A percentile compares a stretch with the other conserved stretches of the same genome.
phyloP scores from a whole-genome alignment of 2,113 vertebrate genomes.

The Misgurnus anguillicaudatus region DNA sequence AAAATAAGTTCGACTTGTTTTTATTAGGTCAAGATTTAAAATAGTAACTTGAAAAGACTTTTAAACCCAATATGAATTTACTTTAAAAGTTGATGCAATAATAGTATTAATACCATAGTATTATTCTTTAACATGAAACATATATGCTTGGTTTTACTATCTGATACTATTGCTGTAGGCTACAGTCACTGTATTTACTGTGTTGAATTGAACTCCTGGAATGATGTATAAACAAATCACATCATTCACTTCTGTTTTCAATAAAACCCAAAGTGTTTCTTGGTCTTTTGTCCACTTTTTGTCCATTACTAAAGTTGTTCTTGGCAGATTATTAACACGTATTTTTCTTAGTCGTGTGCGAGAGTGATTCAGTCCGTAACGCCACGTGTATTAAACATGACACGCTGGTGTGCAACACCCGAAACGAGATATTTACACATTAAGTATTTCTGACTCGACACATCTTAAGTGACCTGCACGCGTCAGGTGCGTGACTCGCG shows the following conservation, averaged over 20 bases:
- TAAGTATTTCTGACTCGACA: constrained; percentile 3
- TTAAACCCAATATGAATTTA: too few species aligned
- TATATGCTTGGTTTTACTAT: too few species aligned
- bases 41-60: too few species aligned
- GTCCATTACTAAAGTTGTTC: neutral
- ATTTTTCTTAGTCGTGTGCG: neutral
- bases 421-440: constrained; percentile 22
- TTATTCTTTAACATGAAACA: too few species aligned
- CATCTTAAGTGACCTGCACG: neutral
- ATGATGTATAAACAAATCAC: neutral
- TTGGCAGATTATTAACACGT: neutral
- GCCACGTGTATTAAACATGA: neutral
- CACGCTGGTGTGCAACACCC: neutral
- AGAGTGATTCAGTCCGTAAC: neutral
- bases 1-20: too few species aligned
- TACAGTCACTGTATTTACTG: too few species aligned
- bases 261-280: too few species aligned
- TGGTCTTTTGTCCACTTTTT: too few species aligned
- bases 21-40: too few species aligned
- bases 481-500: neutral
- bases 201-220: neutral
- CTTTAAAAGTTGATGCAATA: too few species aligned
- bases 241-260: neutral
- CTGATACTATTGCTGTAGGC: too few species aligned
- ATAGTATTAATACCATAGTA: too few species aligned